Percentiles rank a stretch among this genome's conserved stretches.
Conservation (phyloP, 1,140 invertebrate genomes). For the Heliconius congener region DNA sequence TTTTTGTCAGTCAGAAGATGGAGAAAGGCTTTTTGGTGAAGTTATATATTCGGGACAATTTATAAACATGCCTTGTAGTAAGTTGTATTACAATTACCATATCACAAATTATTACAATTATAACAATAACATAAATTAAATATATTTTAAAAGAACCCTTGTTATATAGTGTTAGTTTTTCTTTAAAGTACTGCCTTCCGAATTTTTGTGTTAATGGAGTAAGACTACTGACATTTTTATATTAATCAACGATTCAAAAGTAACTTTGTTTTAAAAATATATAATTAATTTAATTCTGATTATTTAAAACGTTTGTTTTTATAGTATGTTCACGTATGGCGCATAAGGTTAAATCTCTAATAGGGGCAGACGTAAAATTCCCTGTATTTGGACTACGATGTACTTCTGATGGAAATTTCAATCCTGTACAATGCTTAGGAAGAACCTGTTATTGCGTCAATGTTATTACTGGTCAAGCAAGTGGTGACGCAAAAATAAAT, state of each 20-base stretch:
- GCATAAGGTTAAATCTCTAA: slow-evolving; percentile 55
- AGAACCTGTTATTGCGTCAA: slow-evolving; percentile 82
- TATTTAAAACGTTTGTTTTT: slow-evolving; percentile 20
- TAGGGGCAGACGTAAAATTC: slow-evolving; percentile 41
- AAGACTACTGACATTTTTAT: too few relatives aligned
- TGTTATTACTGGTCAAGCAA: slow-evolving; percentile 69
- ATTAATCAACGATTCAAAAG: too few relatives aligned
- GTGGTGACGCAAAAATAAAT: slow-evolving; percentile 52
- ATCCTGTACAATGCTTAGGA: slow-evolving; percentile 81
- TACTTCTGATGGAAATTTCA: slow-evolving; percentile 80
- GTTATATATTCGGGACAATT: slow-evolving; percentile 67
- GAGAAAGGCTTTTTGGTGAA: slow-evolving; percentile 83
- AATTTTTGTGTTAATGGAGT: too few relatives aligned
- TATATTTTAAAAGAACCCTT: too few relatives aligned
- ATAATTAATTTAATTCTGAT: too few relatives aligned
- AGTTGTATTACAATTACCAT: slow-evolving; percentile 36
- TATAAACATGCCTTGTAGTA: slow-evolving; percentile 82
- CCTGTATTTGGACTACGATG: slow-evolving; percentile 74
- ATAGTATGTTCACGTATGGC: slow-evolving; percentile 79
- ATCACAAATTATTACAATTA: too few relatives aligned
- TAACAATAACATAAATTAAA: too few relatives aligned
- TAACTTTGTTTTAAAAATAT: too few relatives aligned
- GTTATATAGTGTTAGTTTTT: too few relatives aligned
- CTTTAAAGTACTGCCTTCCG: too few relatives aligned
- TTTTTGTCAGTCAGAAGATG: slow-evolving; percentile 82